Conservation (phyloP, 2,113 vertebrate species). For the Noturus placidus region DNA sequence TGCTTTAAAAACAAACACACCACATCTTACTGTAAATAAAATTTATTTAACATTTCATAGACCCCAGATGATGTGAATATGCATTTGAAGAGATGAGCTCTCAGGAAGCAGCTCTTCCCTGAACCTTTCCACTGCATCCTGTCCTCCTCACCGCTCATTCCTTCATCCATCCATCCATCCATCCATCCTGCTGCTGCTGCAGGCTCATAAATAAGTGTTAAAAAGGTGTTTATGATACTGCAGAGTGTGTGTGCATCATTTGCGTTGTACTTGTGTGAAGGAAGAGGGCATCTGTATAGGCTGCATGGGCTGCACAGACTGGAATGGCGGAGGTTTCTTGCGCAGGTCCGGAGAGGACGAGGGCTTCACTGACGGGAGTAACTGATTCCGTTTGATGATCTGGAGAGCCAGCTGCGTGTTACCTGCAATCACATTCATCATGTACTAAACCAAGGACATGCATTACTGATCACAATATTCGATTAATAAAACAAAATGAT, state of each 20-base stretch:
- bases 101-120: conserved; percentile 1
- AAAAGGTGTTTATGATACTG: conserved; percentile 23
- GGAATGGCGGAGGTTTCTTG: conserved; percentile 81
- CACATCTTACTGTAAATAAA: conserved; percentile 52
- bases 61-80: conserved; percentile 40
- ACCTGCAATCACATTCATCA: conserved; percentile 68
- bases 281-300: conserved; percentile 84
- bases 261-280: conserved; percentile 91
- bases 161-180: background rate
- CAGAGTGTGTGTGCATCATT: conserved; percentile 69
- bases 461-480: background rate
- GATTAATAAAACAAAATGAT: background rate
- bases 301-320: conserved; percentile 78
- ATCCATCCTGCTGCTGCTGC: background rate
- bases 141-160: background rate
- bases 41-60: conserved; percentile 55
- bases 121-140: background rate
- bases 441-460: background rate
- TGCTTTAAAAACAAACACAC: conserved; percentile 1
- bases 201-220: conserved; percentile 48
- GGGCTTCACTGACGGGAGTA: conserved; percentile 82
- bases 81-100: conserved; percentile 36
- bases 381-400: conserved; percentile 98
- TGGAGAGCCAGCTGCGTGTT: conserved; percentile 97
- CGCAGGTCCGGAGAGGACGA: conserved; percentile 79